A percentile compares a stretch with the other conserved stretches of the same genome.
phyloP scores from a whole-genome alignment of 2,888 invertebrate genomes.

The Hemistola chrysoprasaria region DNA sequence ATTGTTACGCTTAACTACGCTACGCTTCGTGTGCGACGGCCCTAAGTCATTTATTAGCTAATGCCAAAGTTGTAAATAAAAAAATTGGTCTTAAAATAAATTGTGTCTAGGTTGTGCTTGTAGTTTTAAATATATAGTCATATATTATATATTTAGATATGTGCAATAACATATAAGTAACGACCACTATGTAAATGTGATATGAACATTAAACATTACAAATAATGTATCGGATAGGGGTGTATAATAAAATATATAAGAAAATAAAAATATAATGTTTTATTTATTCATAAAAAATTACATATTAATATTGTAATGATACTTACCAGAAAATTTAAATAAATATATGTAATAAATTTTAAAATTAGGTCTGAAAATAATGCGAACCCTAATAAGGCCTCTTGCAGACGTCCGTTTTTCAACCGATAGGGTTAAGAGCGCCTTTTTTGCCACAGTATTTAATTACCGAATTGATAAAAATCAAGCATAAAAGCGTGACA shows the following conservation, averaged over 20 bases:
- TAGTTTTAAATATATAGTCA: conserved; percentile 25
- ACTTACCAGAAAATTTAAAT: too few species aligned
- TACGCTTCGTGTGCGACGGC: too few species aligned
- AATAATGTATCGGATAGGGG: conserved; percentile 40
- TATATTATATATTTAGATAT: conserved; percentile 31
- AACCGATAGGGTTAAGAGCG: too few species aligned
- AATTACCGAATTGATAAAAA: too few species aligned
- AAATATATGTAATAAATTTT: too few species aligned
- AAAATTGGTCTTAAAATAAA: conserved; percentile 24
- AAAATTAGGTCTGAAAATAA: too few species aligned
- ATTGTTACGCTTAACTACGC: too few species aligned
- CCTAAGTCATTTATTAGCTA: conserved; percentile 52
- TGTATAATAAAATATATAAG: conserved; percentile 35
- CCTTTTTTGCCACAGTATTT: too few species aligned
- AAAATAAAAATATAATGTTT: conserved; percentile 16
- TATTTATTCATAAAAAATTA: not conserved
- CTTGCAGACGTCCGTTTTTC: too few species aligned
- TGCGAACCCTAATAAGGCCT: too few species aligned
- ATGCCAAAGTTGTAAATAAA: conserved; percentile 78
- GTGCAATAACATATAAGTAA: conserved; percentile 36
- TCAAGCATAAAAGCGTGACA: too few species aligned
- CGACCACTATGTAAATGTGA: conserved; percentile 46
- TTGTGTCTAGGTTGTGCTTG: conserved; percentile 56
- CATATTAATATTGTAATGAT: not conserved
- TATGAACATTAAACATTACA: conserved; percentile 35